Evolutionary conservation across 2,888 invertebrate genomes (phyloP).

Genomic region (Rhopalosiphum nymphaeae): DNA sequence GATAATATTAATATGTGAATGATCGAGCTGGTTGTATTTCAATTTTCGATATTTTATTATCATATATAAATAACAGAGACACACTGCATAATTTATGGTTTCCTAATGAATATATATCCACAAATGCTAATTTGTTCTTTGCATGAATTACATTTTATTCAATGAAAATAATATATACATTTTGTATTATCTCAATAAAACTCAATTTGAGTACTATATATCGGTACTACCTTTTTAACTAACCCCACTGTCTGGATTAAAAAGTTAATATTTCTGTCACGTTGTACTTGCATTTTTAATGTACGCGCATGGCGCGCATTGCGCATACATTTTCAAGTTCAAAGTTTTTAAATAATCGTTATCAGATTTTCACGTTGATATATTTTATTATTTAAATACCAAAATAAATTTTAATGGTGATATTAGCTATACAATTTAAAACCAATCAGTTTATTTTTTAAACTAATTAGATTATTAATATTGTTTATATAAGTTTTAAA

Average conservation of each 20-base stretch:
- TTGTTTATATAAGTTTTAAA: neutral
- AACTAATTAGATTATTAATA: neutral
- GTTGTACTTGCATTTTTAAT: neutral
- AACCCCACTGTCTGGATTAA: neutral
- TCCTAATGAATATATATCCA: neutral
- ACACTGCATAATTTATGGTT: neutral
- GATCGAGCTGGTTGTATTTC: neutral
- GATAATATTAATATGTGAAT: neutral
- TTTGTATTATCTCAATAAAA: neutral
- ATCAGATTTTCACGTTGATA: neutral
- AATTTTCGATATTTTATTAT: neutral
- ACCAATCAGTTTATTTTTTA: neutral
- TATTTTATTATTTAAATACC: neutral
- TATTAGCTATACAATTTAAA: neutral
- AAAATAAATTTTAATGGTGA: neutral
- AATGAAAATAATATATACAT: neutral
- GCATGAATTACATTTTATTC: neutral
- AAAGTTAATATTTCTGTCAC: neutral
- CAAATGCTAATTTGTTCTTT: neutral
- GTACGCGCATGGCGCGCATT: neutral
- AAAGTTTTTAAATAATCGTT: neutral
- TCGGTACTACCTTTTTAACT: neutral
- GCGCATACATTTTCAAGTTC: neutral
- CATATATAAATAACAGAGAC: neutral
- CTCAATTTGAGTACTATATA: neutral